Percentiles rank a stretch among this genome's conserved stretches.
Evolutionary conservation across 2,797 vertebrate species (phyloP).

Genomic region (Coendou prehensilis): DNA sequence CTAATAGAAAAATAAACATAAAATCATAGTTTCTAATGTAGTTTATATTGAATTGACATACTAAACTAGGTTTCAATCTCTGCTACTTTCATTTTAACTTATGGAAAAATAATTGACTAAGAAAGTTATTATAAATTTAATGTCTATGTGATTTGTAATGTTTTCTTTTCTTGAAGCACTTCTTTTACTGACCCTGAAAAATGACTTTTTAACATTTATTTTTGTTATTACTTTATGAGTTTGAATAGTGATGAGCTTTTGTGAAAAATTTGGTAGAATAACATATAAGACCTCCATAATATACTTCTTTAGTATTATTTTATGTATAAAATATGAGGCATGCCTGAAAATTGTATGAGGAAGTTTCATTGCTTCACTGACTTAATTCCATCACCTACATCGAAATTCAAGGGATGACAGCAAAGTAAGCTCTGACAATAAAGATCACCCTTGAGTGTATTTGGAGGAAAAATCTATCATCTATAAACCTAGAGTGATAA

Average conservation of each 20-base stretch:
- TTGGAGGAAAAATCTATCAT: constrained; percentile 87
- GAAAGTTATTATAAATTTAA: constrained; percentile 27
- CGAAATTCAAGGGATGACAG: constrained; percentile 80
- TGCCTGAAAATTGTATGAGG: not conserved
- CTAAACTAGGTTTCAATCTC: not conserved
- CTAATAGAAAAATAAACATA: constrained; percentile 29
- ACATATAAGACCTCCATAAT: not conserved
- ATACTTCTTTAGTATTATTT: not conserved
- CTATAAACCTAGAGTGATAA: constrained; percentile 85
- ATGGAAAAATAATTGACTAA: constrained; percentile 40
- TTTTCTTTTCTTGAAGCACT: constrained; percentile 16
- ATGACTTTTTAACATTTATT: not conserved
- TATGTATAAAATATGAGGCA: constrained; percentile 43
- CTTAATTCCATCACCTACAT: constrained; percentile 78
- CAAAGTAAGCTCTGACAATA: constrained; percentile 79
- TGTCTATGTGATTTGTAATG: not conserved
- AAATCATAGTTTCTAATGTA: constrained; percentile 10
- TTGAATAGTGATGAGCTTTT: not conserved
- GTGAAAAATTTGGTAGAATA: not conserved
- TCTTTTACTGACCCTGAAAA: not conserved
- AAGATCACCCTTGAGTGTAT: constrained; percentile 84
- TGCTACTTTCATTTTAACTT: constrained; percentile 41
- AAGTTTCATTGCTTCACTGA: constrained; percentile 1
- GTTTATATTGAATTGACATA: constrained; percentile 57
- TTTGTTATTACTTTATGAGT: not conserved